Percentiles rank a stretch among this genome's conserved stretches.
Evolutionary conservation across 2,113 vertebrate species (phyloP).

Genomic region (Redunca redunca): DNA sequence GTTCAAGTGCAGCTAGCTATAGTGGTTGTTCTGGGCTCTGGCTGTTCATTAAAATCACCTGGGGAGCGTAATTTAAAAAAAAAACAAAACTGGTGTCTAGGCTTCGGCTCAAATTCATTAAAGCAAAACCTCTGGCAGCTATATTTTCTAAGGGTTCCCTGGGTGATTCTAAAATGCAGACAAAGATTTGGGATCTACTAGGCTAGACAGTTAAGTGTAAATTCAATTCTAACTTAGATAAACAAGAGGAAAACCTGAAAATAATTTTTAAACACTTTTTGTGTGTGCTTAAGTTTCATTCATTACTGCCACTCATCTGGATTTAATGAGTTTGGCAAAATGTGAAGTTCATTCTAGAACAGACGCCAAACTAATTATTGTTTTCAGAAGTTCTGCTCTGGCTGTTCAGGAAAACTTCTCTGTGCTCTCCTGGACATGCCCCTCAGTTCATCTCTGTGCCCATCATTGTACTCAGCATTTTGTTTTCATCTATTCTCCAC

Average conservation of each 20-base stretch:
- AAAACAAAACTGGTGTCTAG: background rate
- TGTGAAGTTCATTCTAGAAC: background rate
- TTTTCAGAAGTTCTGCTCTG: background rate
- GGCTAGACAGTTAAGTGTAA: background rate
- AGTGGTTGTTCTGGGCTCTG: background rate
- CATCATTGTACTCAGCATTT: background rate
- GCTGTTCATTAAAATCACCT: background rate
- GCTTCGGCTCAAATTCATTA: background rate
- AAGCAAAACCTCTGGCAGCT: background rate
- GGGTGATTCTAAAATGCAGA: background rate
- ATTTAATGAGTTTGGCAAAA: constrained; percentile 6
- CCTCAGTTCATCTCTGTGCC: background rate
- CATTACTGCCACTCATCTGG: background rate
- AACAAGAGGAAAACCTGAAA: background rate
- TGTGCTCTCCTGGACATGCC: background rate
- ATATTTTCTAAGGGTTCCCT: background rate
- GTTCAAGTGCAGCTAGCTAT: background rate
- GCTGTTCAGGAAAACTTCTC: background rate
- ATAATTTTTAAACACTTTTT: background rate
- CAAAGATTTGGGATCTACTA: background rate
- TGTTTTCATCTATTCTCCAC: background rate
- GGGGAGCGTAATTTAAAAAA: background rate
- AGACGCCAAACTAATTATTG: background rate
- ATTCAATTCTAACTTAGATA: constrained; percentile 3
- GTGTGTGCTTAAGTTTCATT: background rate